Conservation (phyloP, 2,113 vertebrate genomes). For the Pteropus alecto region DNA sequence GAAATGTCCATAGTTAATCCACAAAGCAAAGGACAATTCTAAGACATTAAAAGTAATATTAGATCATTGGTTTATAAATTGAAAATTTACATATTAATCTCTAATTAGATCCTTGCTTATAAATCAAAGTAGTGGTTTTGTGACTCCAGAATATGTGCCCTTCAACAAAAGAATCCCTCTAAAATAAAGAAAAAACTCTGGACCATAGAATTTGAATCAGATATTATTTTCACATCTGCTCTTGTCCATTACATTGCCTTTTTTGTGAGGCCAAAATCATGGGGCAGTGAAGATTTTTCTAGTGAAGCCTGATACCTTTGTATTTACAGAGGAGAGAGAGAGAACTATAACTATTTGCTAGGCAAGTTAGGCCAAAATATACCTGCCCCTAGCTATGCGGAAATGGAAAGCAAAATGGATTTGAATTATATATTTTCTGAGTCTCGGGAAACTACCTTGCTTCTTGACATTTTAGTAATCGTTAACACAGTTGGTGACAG, state of each 20-base stretch:
- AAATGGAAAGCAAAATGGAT: constrained; percentile 29
- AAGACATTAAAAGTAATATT: constrained; percentile 3
- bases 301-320: neutral
- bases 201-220: neutral
- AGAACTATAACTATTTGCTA: constrained; percentile 5
- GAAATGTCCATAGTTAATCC: constrained; percentile 3
- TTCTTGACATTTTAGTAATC: neutral
- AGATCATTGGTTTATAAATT: constrained; percentile 8
- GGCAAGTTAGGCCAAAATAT: neutral
- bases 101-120: constrained; percentile 36
- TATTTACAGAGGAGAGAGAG: neutral
- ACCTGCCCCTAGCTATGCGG: neutral
- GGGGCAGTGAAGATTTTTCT: neutral
- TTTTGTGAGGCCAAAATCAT: neutral
- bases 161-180: constrained; percentile 27
- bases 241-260: neutral
- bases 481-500: neutral
- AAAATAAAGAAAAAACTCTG: neutral
- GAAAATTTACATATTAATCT: constrained; percentile 4
- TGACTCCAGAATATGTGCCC: neutral
- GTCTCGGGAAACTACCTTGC: neutral
- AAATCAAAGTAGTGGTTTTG: constrained; percentile 37
- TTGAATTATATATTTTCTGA: neutral
- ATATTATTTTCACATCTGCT: constrained; percentile 27
- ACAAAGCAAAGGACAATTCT: constrained; percentile 49